These are phyloP conservation scores for Nematopogon swammerdamellus DNA, from an alignment of 2,888 invertebrate species.

Conservation along the genomic window DNA sequence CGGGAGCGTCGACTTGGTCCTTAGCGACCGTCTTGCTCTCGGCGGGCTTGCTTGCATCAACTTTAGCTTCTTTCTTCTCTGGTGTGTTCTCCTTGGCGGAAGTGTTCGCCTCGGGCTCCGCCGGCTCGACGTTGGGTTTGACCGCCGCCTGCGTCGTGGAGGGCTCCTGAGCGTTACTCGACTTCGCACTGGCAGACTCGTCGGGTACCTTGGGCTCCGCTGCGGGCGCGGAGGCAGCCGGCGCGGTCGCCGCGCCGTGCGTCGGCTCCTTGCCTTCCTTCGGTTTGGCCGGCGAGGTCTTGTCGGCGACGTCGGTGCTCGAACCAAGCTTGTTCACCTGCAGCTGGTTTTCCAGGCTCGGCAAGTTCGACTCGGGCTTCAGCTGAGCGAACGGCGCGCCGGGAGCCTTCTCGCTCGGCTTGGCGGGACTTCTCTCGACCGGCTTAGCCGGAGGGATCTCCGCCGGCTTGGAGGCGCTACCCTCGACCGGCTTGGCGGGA, in stretches of 20 bases:
- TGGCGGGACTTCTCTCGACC: background rate
- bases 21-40: slow-evolving; percentile 1
- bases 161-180: background rate
- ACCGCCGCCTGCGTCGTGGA: slow-evolving; percentile 29
- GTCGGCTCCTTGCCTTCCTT: slow-evolving; percentile 7
- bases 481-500: background rate
- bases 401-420: background rate
- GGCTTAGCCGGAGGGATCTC: slow-evolving; percentile 1
- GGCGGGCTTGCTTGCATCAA: background rate
- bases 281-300: background rate
- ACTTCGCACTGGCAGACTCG: background rate
- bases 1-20: slow-evolving; percentile 1
- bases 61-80: background rate
- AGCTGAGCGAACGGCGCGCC: background rate
- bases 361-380: background rate
- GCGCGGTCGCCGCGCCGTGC: slow-evolving; percentile 4
- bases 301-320: background rate
- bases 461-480: slow-evolving; percentile 5
- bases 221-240: slow-evolving; percentile 6
- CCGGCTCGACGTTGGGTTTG: slow-evolving; percentile 30
- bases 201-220: background rate
- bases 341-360: background rate
- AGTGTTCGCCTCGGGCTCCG: slow-evolving; percentile 16
- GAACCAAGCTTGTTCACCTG: background rate
- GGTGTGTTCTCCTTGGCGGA: slow-evolving; percentile 16